Conservation (phyloP, 1,140 invertebrate species). For the Pseudomyrmex gracilis region DNA sequence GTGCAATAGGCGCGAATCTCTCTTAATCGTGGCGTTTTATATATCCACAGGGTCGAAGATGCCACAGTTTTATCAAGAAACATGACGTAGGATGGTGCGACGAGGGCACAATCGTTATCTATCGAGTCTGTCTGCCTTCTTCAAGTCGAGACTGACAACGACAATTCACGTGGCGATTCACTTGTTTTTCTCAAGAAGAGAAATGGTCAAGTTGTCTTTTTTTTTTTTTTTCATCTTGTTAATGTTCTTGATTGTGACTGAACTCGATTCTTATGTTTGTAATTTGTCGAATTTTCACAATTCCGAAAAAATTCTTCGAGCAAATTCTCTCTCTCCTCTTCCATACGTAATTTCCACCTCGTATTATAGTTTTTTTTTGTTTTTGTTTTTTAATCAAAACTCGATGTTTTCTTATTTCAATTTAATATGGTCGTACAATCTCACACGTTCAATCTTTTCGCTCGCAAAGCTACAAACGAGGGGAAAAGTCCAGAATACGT, state of each 20-base stretch:
- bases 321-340: background rate
- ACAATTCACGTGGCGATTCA: background rate
- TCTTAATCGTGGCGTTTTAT: background rate
- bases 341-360: background rate
- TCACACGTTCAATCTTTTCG: background rate
- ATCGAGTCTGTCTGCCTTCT: background rate
- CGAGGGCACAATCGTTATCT: background rate
- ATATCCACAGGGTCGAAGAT: background rate
- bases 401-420: no score
- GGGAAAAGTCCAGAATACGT: background rate
- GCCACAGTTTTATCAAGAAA: slow-evolving; percentile 3
- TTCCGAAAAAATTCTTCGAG: background rate
- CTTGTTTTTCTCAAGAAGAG: background rate
- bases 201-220: background rate
- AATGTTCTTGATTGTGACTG: no score
- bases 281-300: background rate
- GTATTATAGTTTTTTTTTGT: background rate
- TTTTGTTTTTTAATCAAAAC: slow-evolving; percentile 3
- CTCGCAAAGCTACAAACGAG: background rate
- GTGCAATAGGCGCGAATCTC: background rate
- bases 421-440: slow-evolving; percentile 4
- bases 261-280: no score
- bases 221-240: background rate
- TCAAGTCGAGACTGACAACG: background rate
- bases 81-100: background rate